These are phyloP conservation scores for Onthophagus taurus DNA, from an alignment of 1,140 invertebrate species.

Conservation along the genomic window DNA sequence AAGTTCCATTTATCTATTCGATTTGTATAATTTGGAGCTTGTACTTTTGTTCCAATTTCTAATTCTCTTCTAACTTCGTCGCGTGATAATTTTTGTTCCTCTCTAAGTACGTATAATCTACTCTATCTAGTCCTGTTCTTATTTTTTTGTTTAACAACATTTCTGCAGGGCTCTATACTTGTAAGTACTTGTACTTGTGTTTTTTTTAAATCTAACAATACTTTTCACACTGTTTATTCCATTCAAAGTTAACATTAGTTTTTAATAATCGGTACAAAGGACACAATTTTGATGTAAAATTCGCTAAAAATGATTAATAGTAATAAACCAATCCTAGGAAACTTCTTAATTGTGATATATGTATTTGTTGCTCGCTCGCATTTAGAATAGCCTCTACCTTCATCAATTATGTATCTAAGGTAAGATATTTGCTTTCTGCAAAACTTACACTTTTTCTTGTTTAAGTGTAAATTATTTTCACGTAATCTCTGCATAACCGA, in stretches of 20 bases:
- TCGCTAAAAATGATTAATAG: slow-evolving; percentile 2
- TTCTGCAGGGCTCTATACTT: background rate
- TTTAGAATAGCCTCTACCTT: slow-evolving; percentile 33
- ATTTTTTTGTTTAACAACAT: slow-evolving; percentile 2
- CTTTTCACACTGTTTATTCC: background rate
- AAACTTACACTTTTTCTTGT: slow-evolving; percentile 8
- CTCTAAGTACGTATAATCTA: too few relatives aligned
- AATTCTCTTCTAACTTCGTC: slow-evolving; percentile 2
- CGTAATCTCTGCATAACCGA: background rate
- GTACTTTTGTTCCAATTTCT: background rate
- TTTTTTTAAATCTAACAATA: slow-evolving; percentile 5
- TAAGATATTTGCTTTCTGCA: slow-evolving; percentile 19
- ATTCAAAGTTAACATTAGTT: background rate
- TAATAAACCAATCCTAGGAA: slow-evolving; percentile 23
- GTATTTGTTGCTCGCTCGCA: slow-evolving; percentile 21
- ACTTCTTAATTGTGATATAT: slow-evolving; percentile 28
- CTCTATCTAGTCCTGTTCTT: slow-evolving; percentile 4
- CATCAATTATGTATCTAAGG: slow-evolving; percentile 31
- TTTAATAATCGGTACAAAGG: background rate
- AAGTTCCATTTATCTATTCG: too few relatives aligned
- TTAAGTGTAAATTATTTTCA: background rate
- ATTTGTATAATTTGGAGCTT: slow-evolving; percentile 5
- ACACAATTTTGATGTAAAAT: background rate
- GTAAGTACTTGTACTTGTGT: too few relatives aligned
- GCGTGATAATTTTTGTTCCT: background rate